Conservation (phyloP, 2,113 vertebrate genomes). For the Lagopus leucura region DNA sequence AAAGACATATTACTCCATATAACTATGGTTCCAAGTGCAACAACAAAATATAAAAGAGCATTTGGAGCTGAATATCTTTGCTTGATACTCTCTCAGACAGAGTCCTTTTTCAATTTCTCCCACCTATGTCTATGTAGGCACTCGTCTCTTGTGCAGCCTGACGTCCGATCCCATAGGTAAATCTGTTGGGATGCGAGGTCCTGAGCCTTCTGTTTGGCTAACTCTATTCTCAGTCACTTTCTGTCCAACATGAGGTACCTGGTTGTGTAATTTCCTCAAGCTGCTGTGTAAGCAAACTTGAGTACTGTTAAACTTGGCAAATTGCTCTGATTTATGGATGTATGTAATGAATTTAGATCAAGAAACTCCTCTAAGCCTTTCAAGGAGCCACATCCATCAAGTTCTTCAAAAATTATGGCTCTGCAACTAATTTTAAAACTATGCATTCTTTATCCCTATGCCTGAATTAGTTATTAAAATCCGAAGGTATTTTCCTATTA, state of each 20-base stretch:
- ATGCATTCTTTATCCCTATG: not conserved
- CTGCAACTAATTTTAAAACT: not conserved
- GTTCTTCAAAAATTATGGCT: not conserved
- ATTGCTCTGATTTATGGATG: constrained; percentile 6
- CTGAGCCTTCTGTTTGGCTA: not conserved
- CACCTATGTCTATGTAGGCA: not conserved
- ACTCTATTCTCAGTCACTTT: not conserved
- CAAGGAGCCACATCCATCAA: not conserved
- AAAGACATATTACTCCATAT: not conserved
- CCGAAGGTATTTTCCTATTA: constrained; percentile 16
- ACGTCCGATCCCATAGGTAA: not conserved
- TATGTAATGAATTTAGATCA: not conserved
- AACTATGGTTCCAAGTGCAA: not conserved
- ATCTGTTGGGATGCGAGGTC: not conserved
- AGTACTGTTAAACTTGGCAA: not conserved
- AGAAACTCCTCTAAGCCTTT: not conserved
- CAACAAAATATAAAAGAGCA: not conserved
- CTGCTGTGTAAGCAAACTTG: not conserved
- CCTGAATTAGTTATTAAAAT: constrained; percentile 32
- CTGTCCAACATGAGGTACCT: not conserved
- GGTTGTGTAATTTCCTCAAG: not conserved
- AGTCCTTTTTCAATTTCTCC: not conserved
- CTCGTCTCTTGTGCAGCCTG: not conserved
- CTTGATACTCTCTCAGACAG: not conserved
- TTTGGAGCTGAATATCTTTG: not conserved